phyloP scores from a whole-genome alignment of 2,888 invertebrate genomes.

The Cyaniris semiargus region DNA sequence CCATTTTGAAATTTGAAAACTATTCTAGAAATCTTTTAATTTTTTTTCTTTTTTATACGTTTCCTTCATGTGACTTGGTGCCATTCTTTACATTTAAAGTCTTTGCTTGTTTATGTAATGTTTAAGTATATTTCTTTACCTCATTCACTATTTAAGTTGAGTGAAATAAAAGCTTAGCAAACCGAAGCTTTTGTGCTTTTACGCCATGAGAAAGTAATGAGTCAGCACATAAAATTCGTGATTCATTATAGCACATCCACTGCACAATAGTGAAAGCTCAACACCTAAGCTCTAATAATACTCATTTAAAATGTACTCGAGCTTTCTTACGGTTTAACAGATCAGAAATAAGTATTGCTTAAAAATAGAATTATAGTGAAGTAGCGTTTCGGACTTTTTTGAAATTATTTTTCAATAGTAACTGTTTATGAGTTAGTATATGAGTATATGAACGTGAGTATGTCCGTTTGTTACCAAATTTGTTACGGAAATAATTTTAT shows the following conservation, averaged over 20 bases:
- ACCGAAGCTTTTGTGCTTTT: not conserved
- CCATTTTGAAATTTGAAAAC: no score
- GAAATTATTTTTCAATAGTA: no score
- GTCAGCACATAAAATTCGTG: slow-evolving; percentile 15
- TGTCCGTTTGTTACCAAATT: no score
- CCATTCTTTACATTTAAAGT: no score
- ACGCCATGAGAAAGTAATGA: slow-evolving; percentile 1
- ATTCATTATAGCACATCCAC: slow-evolving; percentile 26
- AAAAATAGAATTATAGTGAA: not conserved
- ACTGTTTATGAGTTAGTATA: no score
- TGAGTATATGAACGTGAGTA: no score
- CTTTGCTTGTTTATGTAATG: no score
- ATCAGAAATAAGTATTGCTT: not conserved
- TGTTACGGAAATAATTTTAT: no score
- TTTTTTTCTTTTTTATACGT: no score
- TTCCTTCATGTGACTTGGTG: no score
- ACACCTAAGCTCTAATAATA: slow-evolving; percentile 10
- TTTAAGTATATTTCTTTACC: not conserved
- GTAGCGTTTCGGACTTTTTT: no score
- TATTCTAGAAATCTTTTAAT: no score
- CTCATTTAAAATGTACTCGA: not conserved
- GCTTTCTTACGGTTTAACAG: slow-evolving; percentile 1
- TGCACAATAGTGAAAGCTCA: slow-evolving; percentile 13
- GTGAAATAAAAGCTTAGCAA: not conserved
- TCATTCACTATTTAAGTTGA: not conserved